phyloP scores from a whole-genome alignment of 2,888 invertebrate species.

The Rhagophthalmus giganteus region DNA sequence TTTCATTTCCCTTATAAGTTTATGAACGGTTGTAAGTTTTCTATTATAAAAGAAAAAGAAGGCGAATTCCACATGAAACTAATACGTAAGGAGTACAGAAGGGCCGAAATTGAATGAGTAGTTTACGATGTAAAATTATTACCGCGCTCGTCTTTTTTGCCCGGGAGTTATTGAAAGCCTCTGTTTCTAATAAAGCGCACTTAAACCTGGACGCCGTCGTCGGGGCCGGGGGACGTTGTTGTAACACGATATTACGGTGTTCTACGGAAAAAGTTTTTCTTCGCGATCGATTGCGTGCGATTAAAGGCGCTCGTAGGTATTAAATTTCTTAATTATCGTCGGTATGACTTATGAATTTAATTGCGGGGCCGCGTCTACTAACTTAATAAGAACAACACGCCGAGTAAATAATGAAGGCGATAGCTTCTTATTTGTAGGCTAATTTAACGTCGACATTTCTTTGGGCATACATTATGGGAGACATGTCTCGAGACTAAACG shows the following conservation, averaged over 20 bases:
- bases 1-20: too few relatives aligned
- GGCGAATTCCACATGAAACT: too few relatives aligned
- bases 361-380: neutral
- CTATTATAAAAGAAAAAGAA: too few relatives aligned
- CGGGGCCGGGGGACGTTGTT: constrained; percentile 7
- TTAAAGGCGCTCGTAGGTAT: constrained; percentile 8
- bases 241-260: constrained; percentile 17
- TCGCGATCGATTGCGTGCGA: constrained; percentile 11
- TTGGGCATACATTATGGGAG: constrained; percentile 21
- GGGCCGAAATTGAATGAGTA: constrained; percentile 1
- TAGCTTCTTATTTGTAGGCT: constrained; percentile 24
- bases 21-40: too few relatives aligned
- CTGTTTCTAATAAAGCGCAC: constrained; percentile 21
- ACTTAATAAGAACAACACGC: neutral
- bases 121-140: constrained; percentile 17
- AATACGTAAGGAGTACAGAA: too few relatives aligned
- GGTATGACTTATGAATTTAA: constrained; percentile 13
- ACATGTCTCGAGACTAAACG: constrained; percentile 22
- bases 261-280: constrained; percentile 10
- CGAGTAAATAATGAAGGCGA: constrained; percentile 22
- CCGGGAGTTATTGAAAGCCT: constrained; percentile 14
- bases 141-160: constrained; percentile 10
- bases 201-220: constrained; percentile 6
- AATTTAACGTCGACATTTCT: constrained; percentile 24
- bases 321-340: constrained; percentile 15